These are phyloP conservation scores for Andrena camellia DNA, from an alignment of 2,888 invertebrate genomes.

Conservation along the genomic window DNA sequence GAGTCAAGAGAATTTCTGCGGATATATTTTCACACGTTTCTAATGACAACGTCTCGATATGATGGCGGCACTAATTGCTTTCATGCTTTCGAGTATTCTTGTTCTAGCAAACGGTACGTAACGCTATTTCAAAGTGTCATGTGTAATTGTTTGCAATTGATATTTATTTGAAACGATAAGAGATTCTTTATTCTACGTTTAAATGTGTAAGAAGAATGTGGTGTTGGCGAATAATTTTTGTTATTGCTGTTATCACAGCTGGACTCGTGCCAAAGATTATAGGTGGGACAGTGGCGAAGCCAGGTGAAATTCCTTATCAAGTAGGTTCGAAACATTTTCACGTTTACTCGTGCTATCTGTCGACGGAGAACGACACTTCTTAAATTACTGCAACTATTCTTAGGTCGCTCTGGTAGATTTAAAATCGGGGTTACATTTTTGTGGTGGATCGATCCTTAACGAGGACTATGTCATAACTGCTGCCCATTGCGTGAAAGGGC, in stretches of 20 bases:
- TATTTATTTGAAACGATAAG: neutral
- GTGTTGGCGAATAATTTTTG: neutral
- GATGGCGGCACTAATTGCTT: neutral
- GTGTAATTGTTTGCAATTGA: neutral
- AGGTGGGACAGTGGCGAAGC: conserved; percentile 67
- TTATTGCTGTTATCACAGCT: neutral
- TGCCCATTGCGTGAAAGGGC: conserved; percentile 70
- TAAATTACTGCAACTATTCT: conserved; percentile 8
- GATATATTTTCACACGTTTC: neutral
- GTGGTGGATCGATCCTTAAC: conserved; percentile 74
- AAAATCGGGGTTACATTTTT: conserved; percentile 61
- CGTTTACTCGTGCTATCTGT: neutral
- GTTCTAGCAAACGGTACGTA: conserved; percentile 29
- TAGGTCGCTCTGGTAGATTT: conserved; percentile 72
- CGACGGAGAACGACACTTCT: neutral
- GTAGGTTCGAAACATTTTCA: conserved; percentile 51
- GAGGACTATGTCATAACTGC: conserved; percentile 72
- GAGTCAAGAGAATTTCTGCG: neutral
- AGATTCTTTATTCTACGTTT: no score
- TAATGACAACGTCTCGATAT: neutral
- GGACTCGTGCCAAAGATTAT: conserved; percentile 47
- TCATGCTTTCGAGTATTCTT: conserved; percentile 18
- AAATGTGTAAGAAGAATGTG: no score
- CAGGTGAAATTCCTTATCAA: conserved; percentile 78
- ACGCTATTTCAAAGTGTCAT: neutral